These are phyloP conservation scores for Drosophila neoperkinsi DNA, from an alignment of 2,888 invertebrate genomes.

Conservation along the genomic window DNA sequence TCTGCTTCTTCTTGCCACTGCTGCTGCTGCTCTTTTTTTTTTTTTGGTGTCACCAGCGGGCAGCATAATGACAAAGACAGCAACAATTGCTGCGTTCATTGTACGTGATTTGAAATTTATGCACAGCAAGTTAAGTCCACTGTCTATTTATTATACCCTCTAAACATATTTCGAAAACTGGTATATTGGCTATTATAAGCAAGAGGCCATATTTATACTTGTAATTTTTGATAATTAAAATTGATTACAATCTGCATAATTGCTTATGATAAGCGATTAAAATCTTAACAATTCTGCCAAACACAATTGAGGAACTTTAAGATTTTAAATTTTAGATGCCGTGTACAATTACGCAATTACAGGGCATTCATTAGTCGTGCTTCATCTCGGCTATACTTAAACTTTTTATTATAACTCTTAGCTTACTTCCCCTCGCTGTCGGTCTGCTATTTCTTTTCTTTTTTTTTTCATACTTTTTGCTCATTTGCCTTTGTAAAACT, in stretches of 20 bases:
- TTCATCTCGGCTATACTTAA: slow-evolving; percentile 6
- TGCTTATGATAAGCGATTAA: background rate
- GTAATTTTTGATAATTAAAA: background rate
- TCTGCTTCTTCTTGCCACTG: slow-evolving; percentile 21
- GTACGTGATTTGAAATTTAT: slow-evolving; percentile 82
- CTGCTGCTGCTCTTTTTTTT: slow-evolving; percentile 27
- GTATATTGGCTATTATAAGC: background rate
- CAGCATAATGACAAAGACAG: slow-evolving; percentile 28
- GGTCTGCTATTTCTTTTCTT: slow-evolving; percentile 4
- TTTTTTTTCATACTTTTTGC: slow-evolving; percentile 67
- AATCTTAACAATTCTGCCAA: background rate
- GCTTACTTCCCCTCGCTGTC: slow-evolving; percentile 46
- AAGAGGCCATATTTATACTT: background rate
- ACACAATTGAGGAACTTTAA: background rate
- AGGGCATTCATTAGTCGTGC: slow-evolving; percentile 22
- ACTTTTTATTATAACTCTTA: slow-evolving; percentile 60
- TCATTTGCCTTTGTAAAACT: slow-evolving; percentile 78
- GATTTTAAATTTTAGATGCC: background rate
- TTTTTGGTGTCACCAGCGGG: slow-evolving; percentile 62
- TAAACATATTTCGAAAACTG: background rate
- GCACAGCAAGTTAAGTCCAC: slow-evolving; percentile 55
- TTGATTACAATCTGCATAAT: background rate
- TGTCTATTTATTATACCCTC: slow-evolving; percentile 32
- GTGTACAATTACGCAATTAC: background rate
- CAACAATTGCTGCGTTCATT: slow-evolving; percentile 60